Evolutionary conservation across 2,888 invertebrate species (phyloP).

Genomic region (Agrotis exclamationis): DNA sequence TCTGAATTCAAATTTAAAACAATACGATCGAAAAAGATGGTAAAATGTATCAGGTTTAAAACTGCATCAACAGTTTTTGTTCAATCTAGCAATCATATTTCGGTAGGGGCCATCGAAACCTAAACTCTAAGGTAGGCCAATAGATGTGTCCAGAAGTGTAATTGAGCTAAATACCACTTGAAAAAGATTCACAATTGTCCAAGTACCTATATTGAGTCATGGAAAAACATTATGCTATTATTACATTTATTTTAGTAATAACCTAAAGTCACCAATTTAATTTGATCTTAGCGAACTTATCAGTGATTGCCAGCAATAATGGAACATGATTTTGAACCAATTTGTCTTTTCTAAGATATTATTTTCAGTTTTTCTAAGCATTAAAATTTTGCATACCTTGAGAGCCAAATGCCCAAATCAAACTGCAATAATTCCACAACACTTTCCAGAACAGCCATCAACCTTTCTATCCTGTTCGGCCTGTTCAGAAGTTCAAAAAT

Average conservation of each 20-base stretch:
- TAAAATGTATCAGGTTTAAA: too few species aligned
- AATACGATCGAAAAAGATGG: too few species aligned
- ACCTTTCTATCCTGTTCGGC: slow-evolving; percentile 85
- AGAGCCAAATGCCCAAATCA: slow-evolving; percentile 91
- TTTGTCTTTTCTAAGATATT: too few species aligned
- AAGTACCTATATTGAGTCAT: not conserved
- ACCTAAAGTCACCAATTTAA: not conserved
- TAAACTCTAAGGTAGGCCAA: too few species aligned
- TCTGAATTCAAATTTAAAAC: too few species aligned
- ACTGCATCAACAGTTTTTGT: too few species aligned
- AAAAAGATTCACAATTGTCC: not conserved
- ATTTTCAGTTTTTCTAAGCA: too few species aligned
- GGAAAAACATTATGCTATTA: not conserved
- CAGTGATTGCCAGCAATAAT: not conserved
- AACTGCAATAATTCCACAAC: slow-evolving; percentile 89
- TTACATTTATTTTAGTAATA: not conserved
- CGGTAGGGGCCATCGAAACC: too few species aligned
- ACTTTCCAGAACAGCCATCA: slow-evolving; percentile 88
- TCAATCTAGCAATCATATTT: too few species aligned
- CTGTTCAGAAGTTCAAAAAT: slow-evolving; percentile 82
- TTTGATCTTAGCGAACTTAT: not conserved
- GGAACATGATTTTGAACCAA: too few species aligned
- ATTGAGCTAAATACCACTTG: not conserved
- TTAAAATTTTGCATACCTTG: slow-evolving; percentile 78
- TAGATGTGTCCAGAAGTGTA: too few species aligned